These are phyloP conservation scores for Cossypha dichroa DNA, from an alignment of 2,797 vertebrate genomes.

Conservation along the genomic window DNA sequence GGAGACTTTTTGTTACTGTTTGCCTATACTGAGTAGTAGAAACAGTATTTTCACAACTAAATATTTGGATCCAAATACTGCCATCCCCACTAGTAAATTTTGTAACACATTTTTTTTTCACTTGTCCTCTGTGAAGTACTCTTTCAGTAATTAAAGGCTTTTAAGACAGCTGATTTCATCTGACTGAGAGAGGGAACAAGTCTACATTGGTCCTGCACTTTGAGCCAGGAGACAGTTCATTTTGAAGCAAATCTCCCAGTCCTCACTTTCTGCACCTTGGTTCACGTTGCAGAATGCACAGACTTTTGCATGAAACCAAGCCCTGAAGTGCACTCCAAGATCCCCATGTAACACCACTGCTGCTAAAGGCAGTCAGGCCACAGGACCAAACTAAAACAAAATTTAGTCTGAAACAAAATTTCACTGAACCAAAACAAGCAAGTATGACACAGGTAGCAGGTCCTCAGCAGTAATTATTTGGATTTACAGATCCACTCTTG, in stretches of 20 bases:
- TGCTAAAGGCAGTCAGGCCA: neutral
- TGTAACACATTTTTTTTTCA: neutral
- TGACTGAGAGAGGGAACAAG: neutral
- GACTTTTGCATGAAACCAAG: neutral
- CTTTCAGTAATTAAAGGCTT: neutral
- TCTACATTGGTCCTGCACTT: neutral
- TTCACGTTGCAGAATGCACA: neutral
- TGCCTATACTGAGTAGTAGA: neutral
- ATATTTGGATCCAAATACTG: neutral
- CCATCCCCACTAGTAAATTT: neutral
- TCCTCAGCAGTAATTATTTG: neutral
- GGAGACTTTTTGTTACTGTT: neutral
- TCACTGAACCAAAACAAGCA: neutral
- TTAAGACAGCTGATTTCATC: neutral
- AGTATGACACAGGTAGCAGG: neutral
- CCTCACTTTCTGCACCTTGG: neutral
- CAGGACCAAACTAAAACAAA: neutral
- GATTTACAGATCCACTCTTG: neutral
- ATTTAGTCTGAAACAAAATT: neutral
- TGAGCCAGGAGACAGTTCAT: neutral
- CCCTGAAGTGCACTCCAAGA: neutral
- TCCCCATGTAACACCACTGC: neutral
- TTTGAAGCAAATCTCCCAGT: neutral
- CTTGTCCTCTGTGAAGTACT: neutral
- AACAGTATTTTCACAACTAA: neutral